A percentile compares a stretch with the other conserved stretches of the same genome.
These are phyloP conservation scores for Zoanthus gigantus DNA, from an alignment of 92 coral and sea anemone species.

Conservation along the genomic window DNA sequence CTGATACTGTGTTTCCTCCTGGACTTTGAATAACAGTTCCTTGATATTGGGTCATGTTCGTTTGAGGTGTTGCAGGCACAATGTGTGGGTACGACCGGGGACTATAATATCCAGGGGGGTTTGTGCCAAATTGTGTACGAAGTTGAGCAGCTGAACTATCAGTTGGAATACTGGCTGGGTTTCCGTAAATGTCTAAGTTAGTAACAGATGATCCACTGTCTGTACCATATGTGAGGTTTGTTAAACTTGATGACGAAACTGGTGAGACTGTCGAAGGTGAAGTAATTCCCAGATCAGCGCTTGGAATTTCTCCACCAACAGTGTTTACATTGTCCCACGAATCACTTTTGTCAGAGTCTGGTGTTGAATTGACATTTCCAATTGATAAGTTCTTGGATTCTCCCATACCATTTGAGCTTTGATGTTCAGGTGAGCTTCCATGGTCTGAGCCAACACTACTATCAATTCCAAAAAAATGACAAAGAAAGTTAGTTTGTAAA, in stretches of 20 bases:
- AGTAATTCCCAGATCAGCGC: conserved; percentile 79
- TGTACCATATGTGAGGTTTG: conserved; percentile 75
- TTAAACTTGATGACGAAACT: conserved; percentile 66
- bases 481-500: not conserved
- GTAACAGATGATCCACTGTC: conserved; percentile 82
- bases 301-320: conserved; percentile 59
- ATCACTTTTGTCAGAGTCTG: conserved; percentile 82
- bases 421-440: conserved; percentile 79
- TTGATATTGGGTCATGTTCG: conserved; percentile 82
- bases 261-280: conserved; percentile 83
- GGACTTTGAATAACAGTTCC: conserved; percentile 90
- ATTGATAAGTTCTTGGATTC: conserved; percentile 61
- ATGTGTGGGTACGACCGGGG: conserved; percentile 97
- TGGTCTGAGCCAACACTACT: conserved; percentile 77
- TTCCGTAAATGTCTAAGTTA: conserved; percentile 92
- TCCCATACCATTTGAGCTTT: conserved; percentile 67
- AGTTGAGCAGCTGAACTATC: conserved; percentile 82
- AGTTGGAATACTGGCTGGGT: conserved; percentile 69
- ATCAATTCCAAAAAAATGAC: not conserved
- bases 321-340: conserved; percentile 75
- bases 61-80: conserved; percentile 87
- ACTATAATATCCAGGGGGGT: conserved; percentile 86
- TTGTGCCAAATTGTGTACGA: conserved; percentile 84
- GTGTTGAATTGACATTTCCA: conserved; percentile 63
- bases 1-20: conserved; percentile 83